Percentiles rank a stretch among this genome's conserved stretches.
These are phyloP conservation scores for Agriotes lineatus DNA, from an alignment of 2,888 invertebrate genomes.

Conservation along the genomic window DNA sequence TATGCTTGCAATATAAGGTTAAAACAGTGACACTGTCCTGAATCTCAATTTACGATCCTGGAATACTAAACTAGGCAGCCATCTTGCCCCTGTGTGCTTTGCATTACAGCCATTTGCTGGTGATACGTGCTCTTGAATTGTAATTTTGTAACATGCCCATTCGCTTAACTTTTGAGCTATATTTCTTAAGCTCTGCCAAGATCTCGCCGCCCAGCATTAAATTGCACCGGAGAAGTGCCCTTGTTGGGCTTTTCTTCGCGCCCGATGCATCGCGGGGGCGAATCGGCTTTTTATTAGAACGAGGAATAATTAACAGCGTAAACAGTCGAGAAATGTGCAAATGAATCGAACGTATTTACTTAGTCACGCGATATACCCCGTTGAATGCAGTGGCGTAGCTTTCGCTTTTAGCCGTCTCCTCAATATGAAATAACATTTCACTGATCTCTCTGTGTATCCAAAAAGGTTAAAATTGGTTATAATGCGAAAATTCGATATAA, in stretches of 20 bases:
- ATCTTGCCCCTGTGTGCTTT: conserved; percentile 55
- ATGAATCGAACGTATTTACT: conserved; percentile 16
- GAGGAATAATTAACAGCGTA: conserved; percentile 16
- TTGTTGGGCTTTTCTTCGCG: background rate
- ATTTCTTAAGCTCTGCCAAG: conserved; percentile 18
- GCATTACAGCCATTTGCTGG: conserved; percentile 45
- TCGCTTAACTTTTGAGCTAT: conserved; percentile 37
- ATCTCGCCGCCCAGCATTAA: conserved; percentile 8
- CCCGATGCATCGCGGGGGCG: background rate
- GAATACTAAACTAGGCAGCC: conserved; percentile 58
- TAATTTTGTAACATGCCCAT: conserved; percentile 51
- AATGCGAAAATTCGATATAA: too few relatives aligned
- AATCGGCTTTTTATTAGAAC: conserved; percentile 12
- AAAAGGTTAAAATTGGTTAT: too few relatives aligned
- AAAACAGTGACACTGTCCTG: conserved; percentile 54
- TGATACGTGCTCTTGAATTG: conserved; percentile 57
- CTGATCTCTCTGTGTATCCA: too few relatives aligned
- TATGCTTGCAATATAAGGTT: conserved; percentile 38
- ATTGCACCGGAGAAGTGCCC: background rate
- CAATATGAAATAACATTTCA: too few relatives aligned
- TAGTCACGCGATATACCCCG: conserved; percentile 18
- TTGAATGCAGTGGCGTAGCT: conserved; percentile 1
- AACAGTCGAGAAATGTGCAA: conserved; percentile 6
- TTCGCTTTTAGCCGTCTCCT: too few relatives aligned
- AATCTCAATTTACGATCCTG: conserved; percentile 54